Conservation (phyloP, 2,113 vertebrate species). For the Gnathonemus echidnorhynchus region DNA sequence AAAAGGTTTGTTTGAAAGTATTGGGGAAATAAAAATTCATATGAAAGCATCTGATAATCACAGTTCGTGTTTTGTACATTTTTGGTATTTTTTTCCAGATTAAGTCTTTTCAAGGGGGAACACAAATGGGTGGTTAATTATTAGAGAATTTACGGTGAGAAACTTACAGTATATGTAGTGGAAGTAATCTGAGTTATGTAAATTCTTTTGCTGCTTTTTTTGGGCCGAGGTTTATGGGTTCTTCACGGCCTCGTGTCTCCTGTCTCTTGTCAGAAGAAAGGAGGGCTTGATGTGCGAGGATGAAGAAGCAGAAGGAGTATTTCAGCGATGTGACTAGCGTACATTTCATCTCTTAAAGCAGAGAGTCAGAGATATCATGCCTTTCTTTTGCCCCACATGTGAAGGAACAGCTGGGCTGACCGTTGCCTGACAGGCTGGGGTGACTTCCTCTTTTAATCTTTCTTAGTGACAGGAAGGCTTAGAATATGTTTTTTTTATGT, state of each 20-base stretch:
- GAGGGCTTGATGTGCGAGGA: constrained; percentile 17
- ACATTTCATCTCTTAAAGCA: constrained; percentile 22
- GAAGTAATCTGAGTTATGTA: not conserved
- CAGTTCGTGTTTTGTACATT: not conserved
- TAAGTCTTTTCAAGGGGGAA: not conserved
- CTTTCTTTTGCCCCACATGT: not conserved
- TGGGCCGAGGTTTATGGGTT: not conserved
- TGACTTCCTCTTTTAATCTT: constrained; percentile 34
- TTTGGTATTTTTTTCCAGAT: not conserved
- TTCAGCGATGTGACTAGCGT: constrained; percentile 21
- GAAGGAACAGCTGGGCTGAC: constrained; percentile 21
- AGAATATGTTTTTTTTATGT: constrained; percentile 33
- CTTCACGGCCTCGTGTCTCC: not conserved
- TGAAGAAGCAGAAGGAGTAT: constrained; percentile 17
- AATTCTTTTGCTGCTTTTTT: not conserved
- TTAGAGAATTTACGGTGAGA: not conserved
- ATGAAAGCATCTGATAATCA: not conserved
- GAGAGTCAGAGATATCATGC: constrained; percentile 26
- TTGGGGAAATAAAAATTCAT: not conserved
- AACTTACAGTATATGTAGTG: not conserved
- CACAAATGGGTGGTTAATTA: not conserved
- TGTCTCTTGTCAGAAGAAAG: constrained; percentile 37
- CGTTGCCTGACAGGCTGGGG: constrained; percentile 27
- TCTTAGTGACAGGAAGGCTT: constrained; percentile 28
- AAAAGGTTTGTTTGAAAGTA: not conserved